phyloP scores from a whole-genome alignment of 2,888 invertebrate species.

The Halocaridina rubra region DNA sequence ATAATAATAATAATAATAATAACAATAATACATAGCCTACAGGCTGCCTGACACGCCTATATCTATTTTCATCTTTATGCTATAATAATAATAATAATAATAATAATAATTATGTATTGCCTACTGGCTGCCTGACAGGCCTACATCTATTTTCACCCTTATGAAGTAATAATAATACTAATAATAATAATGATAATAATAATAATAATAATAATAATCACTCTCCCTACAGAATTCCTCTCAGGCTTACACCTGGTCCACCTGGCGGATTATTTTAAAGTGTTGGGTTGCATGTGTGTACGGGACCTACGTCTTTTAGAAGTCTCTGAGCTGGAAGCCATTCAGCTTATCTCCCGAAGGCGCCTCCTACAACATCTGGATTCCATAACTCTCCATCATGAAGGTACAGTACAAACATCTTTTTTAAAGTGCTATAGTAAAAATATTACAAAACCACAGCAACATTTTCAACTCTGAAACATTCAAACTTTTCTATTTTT shows the following conservation, averaged over 20 bases:
- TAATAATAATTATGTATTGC: background rate
- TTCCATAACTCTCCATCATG: conserved; percentile 23
- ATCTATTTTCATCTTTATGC: background rate
- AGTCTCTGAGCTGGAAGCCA: conserved; percentile 32
- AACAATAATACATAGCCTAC: background rate
- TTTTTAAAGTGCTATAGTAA: too few species aligned
- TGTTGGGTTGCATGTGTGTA: conserved; percentile 48
- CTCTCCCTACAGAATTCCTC: conserved; percentile 22
- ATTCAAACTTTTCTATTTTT: too few species aligned
- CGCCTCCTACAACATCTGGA: conserved; percentile 44
- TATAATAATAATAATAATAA: too few species aligned
- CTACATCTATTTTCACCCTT: background rate
- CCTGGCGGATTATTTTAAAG: conserved; percentile 37
- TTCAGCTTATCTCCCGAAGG: conserved; percentile 41
- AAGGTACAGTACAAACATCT: too few species aligned
- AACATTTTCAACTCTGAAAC: too few species aligned
- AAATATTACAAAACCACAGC: too few species aligned
- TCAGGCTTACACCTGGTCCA: conserved; percentile 23
- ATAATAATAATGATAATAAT: too few species aligned
- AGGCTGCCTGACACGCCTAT: background rate
- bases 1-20: background rate
- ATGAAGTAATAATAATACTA: too few species aligned
- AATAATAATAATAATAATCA: background rate
- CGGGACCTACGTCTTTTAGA: conserved; percentile 43
- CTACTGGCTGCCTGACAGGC: background rate